phyloP scores from a whole-genome alignment of 2,113 vertebrate genomes.

The Cranoglanis bouderius region DNA sequence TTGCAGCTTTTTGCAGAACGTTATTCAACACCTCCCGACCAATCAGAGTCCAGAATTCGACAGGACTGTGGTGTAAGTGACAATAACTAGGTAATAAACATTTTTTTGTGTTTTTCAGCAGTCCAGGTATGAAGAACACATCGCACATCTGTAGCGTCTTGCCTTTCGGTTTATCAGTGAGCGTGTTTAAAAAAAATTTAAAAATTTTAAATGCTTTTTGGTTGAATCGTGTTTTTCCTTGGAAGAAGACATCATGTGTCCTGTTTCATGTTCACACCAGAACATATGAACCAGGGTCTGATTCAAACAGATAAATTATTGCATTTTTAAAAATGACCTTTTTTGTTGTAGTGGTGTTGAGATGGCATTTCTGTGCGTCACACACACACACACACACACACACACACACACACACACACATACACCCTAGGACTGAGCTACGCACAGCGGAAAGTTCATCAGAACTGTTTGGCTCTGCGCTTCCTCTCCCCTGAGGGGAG shows the following conservation, averaged over 20 bases:
- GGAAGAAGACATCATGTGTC: no score
- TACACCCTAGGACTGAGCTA: not conserved
- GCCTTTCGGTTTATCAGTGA: not conserved
- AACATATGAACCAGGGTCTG: not conserved
- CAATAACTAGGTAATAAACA: not conserved
- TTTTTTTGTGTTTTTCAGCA: not conserved
- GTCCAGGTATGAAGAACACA: no score
- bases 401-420: not conserved
- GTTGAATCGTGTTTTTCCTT: not conserved
- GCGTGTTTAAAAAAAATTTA: no score
- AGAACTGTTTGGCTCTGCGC: conserved; percentile 25
- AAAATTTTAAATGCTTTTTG: not conserved
- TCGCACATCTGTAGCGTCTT: not conserved
- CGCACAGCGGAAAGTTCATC: not conserved
- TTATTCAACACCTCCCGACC: not conserved
- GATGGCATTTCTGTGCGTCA: not conserved
- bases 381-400: not conserved
- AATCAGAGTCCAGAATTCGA: not conserved
- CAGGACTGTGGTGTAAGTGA: not conserved
- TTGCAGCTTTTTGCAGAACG: not conserved
- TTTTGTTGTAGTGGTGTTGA: not conserved
- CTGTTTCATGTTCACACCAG: not conserved
- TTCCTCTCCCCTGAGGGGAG: conserved; percentile 43
- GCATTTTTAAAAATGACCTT: not conserved
- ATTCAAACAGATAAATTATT: not conserved